Conservation (phyloP, 2,797 vertebrate species). For the Dromococcyx pavoninus region DNA sequence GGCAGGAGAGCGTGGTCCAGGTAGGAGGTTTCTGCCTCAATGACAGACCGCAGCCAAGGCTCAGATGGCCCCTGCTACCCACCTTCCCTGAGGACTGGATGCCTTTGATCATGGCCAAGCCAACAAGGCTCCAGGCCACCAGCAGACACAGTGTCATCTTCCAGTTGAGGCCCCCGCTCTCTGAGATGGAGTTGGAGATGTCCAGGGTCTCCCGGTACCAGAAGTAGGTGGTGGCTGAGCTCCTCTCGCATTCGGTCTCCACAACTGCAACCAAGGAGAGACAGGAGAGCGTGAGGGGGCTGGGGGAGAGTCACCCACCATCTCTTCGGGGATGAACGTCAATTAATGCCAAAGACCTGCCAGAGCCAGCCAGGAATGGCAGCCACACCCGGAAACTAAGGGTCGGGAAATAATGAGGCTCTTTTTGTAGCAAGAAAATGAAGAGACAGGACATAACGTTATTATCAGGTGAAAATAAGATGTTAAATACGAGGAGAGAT, state of each 20-base stretch:
- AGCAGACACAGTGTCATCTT: constrained; percentile 95
- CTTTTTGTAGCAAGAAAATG: not conserved
- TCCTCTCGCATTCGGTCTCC: constrained; percentile 93
- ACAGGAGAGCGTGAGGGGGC: not conserved
- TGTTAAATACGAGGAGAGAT: not conserved
- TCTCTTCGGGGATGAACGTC: not conserved
- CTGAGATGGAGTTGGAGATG: constrained; percentile 92
- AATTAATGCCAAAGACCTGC: not conserved
- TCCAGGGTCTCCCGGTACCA: constrained; percentile 96
- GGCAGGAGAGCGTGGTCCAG: not conserved
- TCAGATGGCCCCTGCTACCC: not conserved
- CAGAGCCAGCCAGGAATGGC: not conserved
- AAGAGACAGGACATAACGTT: not conserved
- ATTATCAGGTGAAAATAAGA: not conserved
- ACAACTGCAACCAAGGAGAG: constrained; percentile 78
- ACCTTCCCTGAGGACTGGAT: constrained; percentile 98
- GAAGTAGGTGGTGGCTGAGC: constrained; percentile 97
- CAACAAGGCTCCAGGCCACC: constrained; percentile 92
- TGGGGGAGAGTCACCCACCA: accelerated
- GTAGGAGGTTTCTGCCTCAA: not conserved
- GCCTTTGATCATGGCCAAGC: constrained; percentile 94
- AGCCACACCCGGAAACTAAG: not conserved
- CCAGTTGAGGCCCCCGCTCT: constrained; percentile 95
- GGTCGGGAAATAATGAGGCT: not conserved
- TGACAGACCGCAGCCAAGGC: not conserved